Conservation (phyloP, 2,797 vertebrate genomes). For the Arnoldichthys spilopterus region DNA sequence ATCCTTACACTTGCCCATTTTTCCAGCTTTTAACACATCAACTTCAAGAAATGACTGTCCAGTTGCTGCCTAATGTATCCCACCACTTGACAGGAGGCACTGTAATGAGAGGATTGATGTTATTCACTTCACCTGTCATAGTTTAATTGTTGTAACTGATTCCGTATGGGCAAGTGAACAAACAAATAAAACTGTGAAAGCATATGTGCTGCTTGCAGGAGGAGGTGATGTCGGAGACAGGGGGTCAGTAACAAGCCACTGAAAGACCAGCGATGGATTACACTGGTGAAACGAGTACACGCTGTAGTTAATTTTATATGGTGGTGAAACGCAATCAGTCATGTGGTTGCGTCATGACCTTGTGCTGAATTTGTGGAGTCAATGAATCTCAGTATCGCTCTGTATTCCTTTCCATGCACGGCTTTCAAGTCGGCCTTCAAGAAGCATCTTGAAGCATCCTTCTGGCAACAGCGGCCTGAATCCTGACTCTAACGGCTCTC, state of each 20-base stretch:
- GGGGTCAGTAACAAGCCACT: conserved; percentile 15
- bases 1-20: too few relatives aligned
- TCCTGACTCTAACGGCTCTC: neutral
- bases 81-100: too few relatives aligned
- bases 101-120: too few relatives aligned
- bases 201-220: neutral
- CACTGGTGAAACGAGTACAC: neutral
- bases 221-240: neutral
- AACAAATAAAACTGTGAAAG: neutral
- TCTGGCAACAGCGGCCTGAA: neutral
- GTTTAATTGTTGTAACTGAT: too few relatives aligned
- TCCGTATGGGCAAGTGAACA: neutral
- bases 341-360: conserved; percentile 19
- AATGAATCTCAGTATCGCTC: neutral
- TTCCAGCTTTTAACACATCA: too few relatives aligned
- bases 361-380: neutral
- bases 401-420: neutral
- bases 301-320: conserved; percentile 10
- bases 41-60: too few relatives aligned
- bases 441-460: neutral
- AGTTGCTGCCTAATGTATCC: too few relatives aligned
- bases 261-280: neutral
- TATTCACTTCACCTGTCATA: too few relatives aligned
- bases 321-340: conserved; percentile 20
- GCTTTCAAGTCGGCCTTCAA: neutral